These are phyloP conservation scores for Actinemys pallida DNA, from an alignment of 2,113 vertebrate species.

Conservation along the genomic window DNA sequence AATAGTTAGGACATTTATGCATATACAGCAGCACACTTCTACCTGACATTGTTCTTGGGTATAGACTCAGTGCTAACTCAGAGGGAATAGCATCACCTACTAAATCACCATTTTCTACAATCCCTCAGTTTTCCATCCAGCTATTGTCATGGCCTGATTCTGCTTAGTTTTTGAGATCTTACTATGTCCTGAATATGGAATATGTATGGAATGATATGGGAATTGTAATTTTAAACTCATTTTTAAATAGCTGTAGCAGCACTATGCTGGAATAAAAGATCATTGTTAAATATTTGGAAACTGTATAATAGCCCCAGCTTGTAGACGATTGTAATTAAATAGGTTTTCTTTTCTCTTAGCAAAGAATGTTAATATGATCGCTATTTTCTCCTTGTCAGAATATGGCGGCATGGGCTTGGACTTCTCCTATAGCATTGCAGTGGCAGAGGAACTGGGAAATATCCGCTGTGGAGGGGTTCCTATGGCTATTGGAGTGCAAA, in stretches of 20 bases:
- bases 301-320: not conserved
- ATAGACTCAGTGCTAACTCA: not conserved
- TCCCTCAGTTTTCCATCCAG: not conserved
- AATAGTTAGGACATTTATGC: rapidly evolving
- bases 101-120: not conserved
- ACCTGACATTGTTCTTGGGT: not conserved
- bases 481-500: slow-evolving; percentile 90
- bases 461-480: slow-evolving; percentile 86
- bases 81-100: not conserved
- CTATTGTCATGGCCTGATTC: not conserved
- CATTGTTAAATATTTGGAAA: not conserved
- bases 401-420: slow-evolving; percentile 90
- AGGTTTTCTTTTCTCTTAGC: not conserved
- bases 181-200: not conserved
- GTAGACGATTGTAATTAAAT: not conserved
- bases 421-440: slow-evolving; percentile 88
- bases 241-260: not conserved
- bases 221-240: not conserved
- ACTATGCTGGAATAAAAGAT: not conserved
- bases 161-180: not conserved
- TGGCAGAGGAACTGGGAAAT: slow-evolving; percentile 88
- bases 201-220: not conserved
- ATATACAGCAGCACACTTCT: rapidly evolving
- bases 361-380: not conserved
- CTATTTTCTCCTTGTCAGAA: slow-evolving; percentile 74